Evolutionary conservation across 92 coral and sea anemone species (phyloP), one percentile per base, ranked within the genome.

Genomic region (Phymanthus crucifer): DNA sequence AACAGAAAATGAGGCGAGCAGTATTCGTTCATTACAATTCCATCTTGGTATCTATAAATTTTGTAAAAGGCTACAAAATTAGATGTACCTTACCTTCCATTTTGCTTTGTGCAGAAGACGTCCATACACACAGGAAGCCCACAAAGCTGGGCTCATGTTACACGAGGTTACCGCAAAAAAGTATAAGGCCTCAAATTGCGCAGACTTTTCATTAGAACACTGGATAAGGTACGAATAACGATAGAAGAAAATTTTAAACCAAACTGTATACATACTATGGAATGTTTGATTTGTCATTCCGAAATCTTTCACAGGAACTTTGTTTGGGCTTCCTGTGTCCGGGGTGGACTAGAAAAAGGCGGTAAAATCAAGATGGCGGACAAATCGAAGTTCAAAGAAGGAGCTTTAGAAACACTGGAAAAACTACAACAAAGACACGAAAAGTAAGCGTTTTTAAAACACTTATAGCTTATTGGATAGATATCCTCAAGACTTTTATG

Each of bases 281-380:
- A n/a, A n/a, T n/a, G n/a, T n/a, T n/a, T 61, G 3, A 61, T 61
- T 4, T 61, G 26, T 10, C 6, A 65, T 65, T 66, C 31, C 38
- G n/a, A 23, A 27, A 29, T 19, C 10, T 35, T 70, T 38, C n/a
- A 26, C 46, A 21, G n/a, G 26, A 32, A 6, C 17, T 8, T 37
- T 66, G 19, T 29, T 66, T 34, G 36, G 71, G 71, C 18, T 29
- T 13, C 73, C 45, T 35, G 45, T 35, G 29, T 0, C 24, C 6
- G 36, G 18, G 45, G 73, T 34, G 35, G 40, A 69, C 47, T 69
- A 69, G 19, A 19, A 40, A 38, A 71, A 40, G 75, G 75, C 75
- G 75, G 56, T 57, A 71, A 71, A 40, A 24, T 71, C 75, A 71
- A 71, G 75, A 71, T 71, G 75, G 75, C 75, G 57, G 75, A 71